Conservation (phyloP, 1,140 invertebrate species). For the Bactericera cockerelli region DNA sequence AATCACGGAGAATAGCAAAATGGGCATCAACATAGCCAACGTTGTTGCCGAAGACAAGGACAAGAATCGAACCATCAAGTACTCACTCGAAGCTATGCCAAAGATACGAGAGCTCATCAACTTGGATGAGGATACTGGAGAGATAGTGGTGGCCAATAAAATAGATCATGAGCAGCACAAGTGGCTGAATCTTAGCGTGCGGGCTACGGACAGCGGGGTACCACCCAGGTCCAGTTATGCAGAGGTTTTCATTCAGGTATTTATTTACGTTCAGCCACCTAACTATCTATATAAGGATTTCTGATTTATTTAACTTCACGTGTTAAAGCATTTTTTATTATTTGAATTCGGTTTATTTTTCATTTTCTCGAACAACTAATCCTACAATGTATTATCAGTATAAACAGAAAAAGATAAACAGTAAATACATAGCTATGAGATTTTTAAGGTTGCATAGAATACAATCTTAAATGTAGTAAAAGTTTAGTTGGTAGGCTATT, state of each 20-base stretch:
- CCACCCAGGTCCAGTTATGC: slow-evolving; percentile 50
- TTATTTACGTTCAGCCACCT: too few species aligned
- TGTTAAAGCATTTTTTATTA: too few species aligned
- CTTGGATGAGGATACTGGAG: slow-evolving; percentile 61
- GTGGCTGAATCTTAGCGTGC: slow-evolving; percentile 78
- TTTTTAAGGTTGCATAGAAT: too few species aligned
- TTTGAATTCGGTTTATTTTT: too few species aligned
- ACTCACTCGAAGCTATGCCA: slow-evolving; percentile 49
- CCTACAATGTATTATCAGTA: too few species aligned
- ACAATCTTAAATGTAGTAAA: too few species aligned
- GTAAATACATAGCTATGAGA: too few species aligned
- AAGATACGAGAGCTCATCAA: slow-evolving; percentile 48
- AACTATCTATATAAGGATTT: too few species aligned
- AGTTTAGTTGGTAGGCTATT: too few species aligned
- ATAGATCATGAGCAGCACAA: slow-evolving; percentile 72
- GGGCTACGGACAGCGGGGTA: slow-evolving; percentile 66
- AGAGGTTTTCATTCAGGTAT: slow-evolving; percentile 54
- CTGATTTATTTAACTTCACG: too few species aligned
- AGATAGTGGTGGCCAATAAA: slow-evolving; percentile 65
- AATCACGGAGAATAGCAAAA: slow-evolving; percentile 77
- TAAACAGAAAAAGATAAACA: too few species aligned
- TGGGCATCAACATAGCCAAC: slow-evolving; percentile 60
- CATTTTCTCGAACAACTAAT: too few species aligned
- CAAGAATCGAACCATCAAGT: slow-evolving; percentile 70
- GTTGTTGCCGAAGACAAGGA: slow-evolving; percentile 75